Conservation (phyloP, 2,888 invertebrate genomes). For the Ochlodes sylvanus region DNA sequence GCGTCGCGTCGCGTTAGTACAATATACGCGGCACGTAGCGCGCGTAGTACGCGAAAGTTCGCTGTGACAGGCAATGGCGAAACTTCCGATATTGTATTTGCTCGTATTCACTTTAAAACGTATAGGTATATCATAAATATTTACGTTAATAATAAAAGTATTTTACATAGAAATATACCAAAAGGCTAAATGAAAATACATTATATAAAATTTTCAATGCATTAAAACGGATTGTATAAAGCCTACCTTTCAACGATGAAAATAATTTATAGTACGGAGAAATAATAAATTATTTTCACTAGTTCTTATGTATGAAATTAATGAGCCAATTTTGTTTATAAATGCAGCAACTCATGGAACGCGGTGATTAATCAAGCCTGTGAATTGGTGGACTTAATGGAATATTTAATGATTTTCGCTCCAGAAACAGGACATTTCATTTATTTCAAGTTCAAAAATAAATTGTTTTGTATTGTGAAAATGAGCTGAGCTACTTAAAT, state of each 20-base stretch:
- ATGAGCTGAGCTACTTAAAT: not conserved
- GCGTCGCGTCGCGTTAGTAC: no score
- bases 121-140: no score
- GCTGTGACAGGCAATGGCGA: no score
- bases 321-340: conserved; percentile 35
- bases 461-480: conserved; percentile 4
- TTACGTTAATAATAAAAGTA: no score
- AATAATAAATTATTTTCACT: conserved; percentile 33
- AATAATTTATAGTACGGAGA: conserved; percentile 13
- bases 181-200: no score
- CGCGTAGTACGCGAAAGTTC: no score
- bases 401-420: conserved; percentile 34
- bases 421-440: not conserved
- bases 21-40: no score
- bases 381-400: conserved; percentile 31
- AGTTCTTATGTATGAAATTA: conserved; percentile 27
- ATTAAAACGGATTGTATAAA: no score
- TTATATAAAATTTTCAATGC: no score
- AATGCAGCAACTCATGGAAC: conserved; percentile 30
- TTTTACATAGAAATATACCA: no score
- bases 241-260: not conserved
- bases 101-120: no score
- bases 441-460: conserved; percentile 5
- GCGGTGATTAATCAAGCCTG: conserved; percentile 27
- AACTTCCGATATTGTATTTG: no score